phyloP scores from a whole-genome alignment of 2,113 vertebrate species.

The Candoia aspera region DNA sequence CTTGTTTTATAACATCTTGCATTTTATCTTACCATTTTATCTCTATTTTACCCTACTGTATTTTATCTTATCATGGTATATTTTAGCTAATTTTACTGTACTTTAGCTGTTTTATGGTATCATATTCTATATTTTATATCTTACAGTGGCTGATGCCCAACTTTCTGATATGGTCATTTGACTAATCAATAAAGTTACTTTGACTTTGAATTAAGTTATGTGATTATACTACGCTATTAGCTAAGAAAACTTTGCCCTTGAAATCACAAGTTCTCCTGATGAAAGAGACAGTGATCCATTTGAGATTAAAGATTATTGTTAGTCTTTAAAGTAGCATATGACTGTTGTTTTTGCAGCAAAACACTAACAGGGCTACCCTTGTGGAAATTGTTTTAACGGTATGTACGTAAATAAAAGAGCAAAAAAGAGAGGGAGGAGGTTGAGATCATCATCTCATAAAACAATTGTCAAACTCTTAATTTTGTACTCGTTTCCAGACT shows the following conservation, averaged over 20 bases:
- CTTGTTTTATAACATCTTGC: too few relatives aligned
- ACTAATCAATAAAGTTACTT: too few relatives aligned
- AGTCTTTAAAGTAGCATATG: neutral
- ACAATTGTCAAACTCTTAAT: neutral
- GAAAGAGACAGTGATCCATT: neutral
- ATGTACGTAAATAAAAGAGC: neutral
- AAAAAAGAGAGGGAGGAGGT: neutral
- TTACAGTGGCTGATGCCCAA: too few relatives aligned
- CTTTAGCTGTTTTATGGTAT: too few relatives aligned
- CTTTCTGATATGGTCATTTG: too few relatives aligned
- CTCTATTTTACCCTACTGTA: too few relatives aligned
- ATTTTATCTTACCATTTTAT: too few relatives aligned
- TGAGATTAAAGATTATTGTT: neutral
- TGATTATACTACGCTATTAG: neutral
- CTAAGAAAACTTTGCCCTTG: neutral
- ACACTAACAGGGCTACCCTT: neutral
- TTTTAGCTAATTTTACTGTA: too few relatives aligned
- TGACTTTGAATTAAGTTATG: too few relatives aligned
- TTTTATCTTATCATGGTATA: too few relatives aligned
- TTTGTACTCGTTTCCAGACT: neutral
- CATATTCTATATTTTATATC: too few relatives aligned
- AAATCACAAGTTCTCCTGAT: neutral
- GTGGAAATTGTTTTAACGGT: neutral
- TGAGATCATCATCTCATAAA: neutral
- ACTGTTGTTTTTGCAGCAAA: neutral